Base-by-base conservation (phyloP, 2,113 vertebrate genomes). In the Nycticebus coucang region DNA sequence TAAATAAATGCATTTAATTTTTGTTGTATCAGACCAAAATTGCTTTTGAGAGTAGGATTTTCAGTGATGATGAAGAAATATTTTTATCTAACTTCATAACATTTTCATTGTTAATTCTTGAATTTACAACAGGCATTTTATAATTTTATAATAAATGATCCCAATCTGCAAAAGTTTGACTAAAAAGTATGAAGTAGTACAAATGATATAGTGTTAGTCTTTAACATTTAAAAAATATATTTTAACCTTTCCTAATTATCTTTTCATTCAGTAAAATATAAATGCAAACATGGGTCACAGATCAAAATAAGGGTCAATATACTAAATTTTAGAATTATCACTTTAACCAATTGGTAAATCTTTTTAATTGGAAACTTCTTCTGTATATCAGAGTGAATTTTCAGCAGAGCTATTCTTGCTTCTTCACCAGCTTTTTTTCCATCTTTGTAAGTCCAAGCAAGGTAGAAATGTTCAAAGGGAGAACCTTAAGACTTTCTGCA, bases 381-480 rank as follows among this genome's bases (percentile, higher is more conserved):
- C 8, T 74, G 45, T 72, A 55, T 3, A 26, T 92, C 50, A n/a
- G 5, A 14, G 37, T 84, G 37, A 79, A 77, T 87, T 77, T 81
- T 33, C 14, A 91, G 15, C 35, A 35, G 28, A 14, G 2, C 17
- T 72, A 59, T 74, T 87, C 8, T 75, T 82, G 88, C 59, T 35
- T 5, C 35, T 69, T 66, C 4, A 35, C 21, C 26, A 21, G 26
- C 62, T 89, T 82, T 79, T 83, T 71, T 69, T 41, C 33, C 33
- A 37, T 79, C 84, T 92, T 78, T 83, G 35, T 75, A 86, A 94
- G 7, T 77, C 33, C 4, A 83, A 95, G 53, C 22, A 91, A 77
- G 15, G 80, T 30, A 91, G 33, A 93, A 85, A 90, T 64, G 8
- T 85, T 95, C 87, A 82, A 74, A 80, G 33, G 26, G 30, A 94